Evolutionary conservation across 1,140 invertebrate species (phyloP).

Genomic region (Leptinotarsa lineolata): DNA sequence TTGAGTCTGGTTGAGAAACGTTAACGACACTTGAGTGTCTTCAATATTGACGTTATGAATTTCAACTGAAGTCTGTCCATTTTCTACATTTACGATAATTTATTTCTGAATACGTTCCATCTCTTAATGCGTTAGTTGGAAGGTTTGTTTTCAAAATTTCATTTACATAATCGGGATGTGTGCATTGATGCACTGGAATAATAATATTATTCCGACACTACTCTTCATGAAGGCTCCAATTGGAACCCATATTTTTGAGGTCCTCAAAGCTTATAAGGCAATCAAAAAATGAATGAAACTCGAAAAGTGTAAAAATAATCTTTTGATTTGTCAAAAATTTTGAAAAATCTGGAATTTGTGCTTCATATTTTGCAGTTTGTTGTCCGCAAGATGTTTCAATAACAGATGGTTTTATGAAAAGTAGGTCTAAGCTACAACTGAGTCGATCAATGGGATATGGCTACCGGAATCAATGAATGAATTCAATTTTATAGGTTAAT

Average conservation of each 20-base stretch:
- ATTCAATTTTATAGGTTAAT: neutral
- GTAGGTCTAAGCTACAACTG: neutral
- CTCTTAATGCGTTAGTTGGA: no score
- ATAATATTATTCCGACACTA: no score
- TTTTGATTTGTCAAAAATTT: constrained; percentile 3
- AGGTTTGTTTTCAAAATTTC: no score
- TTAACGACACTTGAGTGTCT: no score
- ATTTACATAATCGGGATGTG: no score
- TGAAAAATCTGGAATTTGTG: constrained; percentile 1
- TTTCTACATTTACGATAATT: no score
- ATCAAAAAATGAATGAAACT: constrained; percentile 2
- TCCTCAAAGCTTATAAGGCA: neutral
- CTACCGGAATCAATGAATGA: neutral
- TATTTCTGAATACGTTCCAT: no score
- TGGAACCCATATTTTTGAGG: neutral
- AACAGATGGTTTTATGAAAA: neutral
- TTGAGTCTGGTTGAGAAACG: no score
- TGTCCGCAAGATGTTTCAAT: neutral
- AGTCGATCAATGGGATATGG: neutral
- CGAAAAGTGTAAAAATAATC: neutral
- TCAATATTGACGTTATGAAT: no score
- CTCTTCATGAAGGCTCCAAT: neutral
- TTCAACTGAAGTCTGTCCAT: no score
- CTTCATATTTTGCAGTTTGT: constrained; percentile 3
- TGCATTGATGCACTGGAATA: no score